Base-by-base conservation (phyloP, 2,797 vertebrate species). In the Danio choprae region DNA sequence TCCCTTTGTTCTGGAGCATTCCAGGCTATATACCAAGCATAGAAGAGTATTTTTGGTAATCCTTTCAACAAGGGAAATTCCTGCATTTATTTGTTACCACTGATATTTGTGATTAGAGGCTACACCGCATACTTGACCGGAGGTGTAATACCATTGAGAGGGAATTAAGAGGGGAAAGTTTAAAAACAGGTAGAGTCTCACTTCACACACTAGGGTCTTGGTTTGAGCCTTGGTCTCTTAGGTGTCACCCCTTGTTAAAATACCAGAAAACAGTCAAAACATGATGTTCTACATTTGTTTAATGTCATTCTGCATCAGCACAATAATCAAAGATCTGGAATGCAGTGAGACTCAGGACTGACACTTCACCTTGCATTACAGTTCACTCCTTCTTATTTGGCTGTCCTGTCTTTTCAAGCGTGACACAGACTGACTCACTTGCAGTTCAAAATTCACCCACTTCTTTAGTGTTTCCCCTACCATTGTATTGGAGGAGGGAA, bases 1-100 rank as follows among this genome's bases (percentile, higher is more conserved):
- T 76, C 48, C 81, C 85, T 79, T 80, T 83, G 71, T 83, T 84
- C 80, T 86, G 83, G 81, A 85, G 84, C 86, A 74, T 67, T 74
- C 75, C 62, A 74, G 38, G 9, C 62, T 16, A 16, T 79, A 29
- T 44, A 76, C 62, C 40, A 67, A 56, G 48, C 50, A 20, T 60
- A 79, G 44, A 51, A 18, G 46, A 62, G 56, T 63, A 79, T 71
- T 71, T 70, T 43, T 62, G 58, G 58, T 53, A 55, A 53, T 71
- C 77, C 50, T 63, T 63, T 79, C 46, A 71, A 71, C 58, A 53
- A 62, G 40, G 38, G 46, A 79, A 43, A 79, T 79, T 63, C 58
- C 38, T 62, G 44, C 18, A 29, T 79, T 70, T 79, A 71, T 53
- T 71, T 71, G 58, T 71, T 55, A 63, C 36, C 58, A 63, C 16